Base-by-base conservation (phyloP, 92 coral and sea anemone species). In the Paragorgia papillata region DNA sequence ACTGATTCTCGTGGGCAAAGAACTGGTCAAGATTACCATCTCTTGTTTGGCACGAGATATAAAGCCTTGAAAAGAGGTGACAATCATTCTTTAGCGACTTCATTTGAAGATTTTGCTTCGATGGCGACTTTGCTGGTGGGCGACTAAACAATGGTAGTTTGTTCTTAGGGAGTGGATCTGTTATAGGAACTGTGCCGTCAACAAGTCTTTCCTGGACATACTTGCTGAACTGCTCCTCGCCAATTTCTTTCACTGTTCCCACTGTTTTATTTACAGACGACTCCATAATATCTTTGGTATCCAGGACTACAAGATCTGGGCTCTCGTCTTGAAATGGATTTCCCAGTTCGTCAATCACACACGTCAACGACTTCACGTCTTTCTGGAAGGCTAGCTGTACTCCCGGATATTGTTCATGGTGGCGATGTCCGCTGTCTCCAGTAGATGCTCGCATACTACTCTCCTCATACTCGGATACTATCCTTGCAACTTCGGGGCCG, bases 11-110 rank as follows among this genome's bases (percentile, higher is more conserved):
- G 34, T 66, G 87, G 33, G 22, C 62, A 53, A 80, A 89, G 62
- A 89, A 88, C 64, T 88, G 78, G 37, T 81, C 71, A 34, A 76
- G 62, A 32, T 84, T 58, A 40, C 87, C 87, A 53, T 85, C 85
- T 26, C 73, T 55, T 53, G 33, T 78, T 51, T 88, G 89, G 57
- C 92, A 85, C 15, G 85, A 67, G 37, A 88, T 70, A 61, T 84
- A 84, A 13, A 88, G 79, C 63, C 79, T 63, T 10, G 84, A 83
- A 48, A 84, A 80, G 12, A 77, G 50, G 44, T 71, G n/a, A 32
- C 88, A 84, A 66, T 84, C 88, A 56, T 84, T 65, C 69, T 80
- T 83, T 74, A 77, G 69, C 0, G 73, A 64, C 7, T 28, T 35
- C 7, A 78, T 53, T 53, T 89, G 41, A 0, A 60, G 75, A 7